Evolutionary conservation across 2,113 vertebrate genomes (phyloP).

Genomic region (Polypterus senegalus): DNA sequence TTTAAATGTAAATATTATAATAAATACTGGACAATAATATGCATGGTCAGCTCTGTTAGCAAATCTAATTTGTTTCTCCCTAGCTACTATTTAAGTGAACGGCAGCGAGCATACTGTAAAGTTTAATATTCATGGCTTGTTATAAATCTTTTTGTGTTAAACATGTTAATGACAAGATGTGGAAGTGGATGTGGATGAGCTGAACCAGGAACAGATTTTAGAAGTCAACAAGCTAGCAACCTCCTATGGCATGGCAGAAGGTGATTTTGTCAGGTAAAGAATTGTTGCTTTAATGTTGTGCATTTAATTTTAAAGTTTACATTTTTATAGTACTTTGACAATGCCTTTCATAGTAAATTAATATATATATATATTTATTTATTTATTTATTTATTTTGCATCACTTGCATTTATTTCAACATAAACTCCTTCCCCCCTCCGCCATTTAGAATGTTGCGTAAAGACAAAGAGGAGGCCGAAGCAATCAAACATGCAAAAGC

Average conservation of each 20-base stretch:
- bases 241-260: constrained; percentile 85
- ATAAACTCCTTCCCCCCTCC: constrained; percentile 10
- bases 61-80: too few species aligned
- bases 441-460: constrained; percentile 73
- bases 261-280: constrained; percentile 79
- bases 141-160: too few species aligned
- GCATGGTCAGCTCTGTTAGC: too few species aligned
- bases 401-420: constrained; percentile 5
- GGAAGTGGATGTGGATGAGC: constrained; percentile 86
- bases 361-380: too few species aligned
- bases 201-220: constrained; percentile 76
- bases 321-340: too few species aligned
- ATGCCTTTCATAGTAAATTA: too few species aligned
- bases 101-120: too few species aligned
- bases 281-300: background rate
- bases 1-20: too few species aligned
- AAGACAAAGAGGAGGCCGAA: constrained; percentile 92
- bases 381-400: background rate
- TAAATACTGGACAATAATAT: too few species aligned
- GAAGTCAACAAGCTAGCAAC: constrained; percentile 89
- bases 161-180: constrained; percentile 52
- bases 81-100: too few species aligned
- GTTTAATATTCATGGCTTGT: too few species aligned
- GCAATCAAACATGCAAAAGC: constrained; percentile 94
- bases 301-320: too few species aligned